Percentiles rank a stretch among this genome's conserved stretches.
Conservation (phyloP, 2,888 invertebrate species). For the Cyclophora albipunctata region DNA sequence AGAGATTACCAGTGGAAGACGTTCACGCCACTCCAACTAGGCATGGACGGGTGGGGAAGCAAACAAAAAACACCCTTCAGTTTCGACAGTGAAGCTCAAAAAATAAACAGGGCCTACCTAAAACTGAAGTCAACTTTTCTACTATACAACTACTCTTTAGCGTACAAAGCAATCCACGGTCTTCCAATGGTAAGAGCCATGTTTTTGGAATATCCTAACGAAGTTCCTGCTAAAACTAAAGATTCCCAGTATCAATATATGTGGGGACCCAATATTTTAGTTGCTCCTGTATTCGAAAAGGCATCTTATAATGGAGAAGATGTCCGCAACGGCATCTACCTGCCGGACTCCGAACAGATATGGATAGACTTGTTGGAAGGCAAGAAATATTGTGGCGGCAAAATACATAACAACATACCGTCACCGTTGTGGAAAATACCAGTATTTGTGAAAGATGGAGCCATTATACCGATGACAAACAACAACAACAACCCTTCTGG, state of each 20-base stretch:
- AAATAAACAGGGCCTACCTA: constrained; percentile 58
- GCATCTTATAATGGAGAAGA: constrained; percentile 19
- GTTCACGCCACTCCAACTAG: constrained; percentile 62
- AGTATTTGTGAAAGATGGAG: constrained; percentile 57
- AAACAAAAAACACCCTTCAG: constrained; percentile 56
- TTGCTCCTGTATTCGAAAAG: constrained; percentile 53
- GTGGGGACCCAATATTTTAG: constrained; percentile 64
- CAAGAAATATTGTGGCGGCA: constrained; percentile 57
- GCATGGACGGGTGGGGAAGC: constrained; percentile 67
- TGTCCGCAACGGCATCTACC: constrained; percentile 47
- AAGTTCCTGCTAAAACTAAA: constrained; percentile 40
- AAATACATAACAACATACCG: constrained; percentile 47
- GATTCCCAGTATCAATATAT: constrained; percentile 65
- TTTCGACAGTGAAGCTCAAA: constrained; percentile 46
- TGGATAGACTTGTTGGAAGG: constrained; percentile 65
- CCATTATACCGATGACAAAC: constrained; percentile 58
- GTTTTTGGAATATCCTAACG: constrained; percentile 58
- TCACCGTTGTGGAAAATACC: constrained; percentile 62
- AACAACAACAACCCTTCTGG: constrained; percentile 56
- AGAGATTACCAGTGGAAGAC: constrained; percentile 68
- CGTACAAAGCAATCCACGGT: constrained; percentile 44
- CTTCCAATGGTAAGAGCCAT: constrained; percentile 63
- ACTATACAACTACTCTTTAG: constrained; percentile 62
- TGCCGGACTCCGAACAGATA: constrained; percentile 47
- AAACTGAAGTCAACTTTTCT: constrained; percentile 61